These are phyloP conservation scores for Perithous albicinctus DNA, from an alignment of 2,888 invertebrate species.

Conservation along the genomic window DNA sequence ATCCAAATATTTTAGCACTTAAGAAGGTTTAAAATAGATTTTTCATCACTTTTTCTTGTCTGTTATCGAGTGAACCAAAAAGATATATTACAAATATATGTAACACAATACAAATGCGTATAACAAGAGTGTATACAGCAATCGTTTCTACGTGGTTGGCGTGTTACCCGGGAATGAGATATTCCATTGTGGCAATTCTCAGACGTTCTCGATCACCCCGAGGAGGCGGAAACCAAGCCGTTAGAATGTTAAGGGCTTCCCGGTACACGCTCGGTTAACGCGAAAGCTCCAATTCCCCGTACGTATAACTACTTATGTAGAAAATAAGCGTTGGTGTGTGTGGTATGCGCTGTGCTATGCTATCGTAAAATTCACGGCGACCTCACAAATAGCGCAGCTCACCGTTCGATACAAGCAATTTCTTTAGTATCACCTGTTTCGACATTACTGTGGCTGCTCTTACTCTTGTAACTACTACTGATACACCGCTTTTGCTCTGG, in stretches of 20 bases:
- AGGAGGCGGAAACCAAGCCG: slow-evolving; percentile 57
- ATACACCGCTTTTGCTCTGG: not conserved
- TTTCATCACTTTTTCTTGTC: not conserved
- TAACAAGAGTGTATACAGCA: slow-evolving; percentile 26
- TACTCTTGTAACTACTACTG: slow-evolving; percentile 3
- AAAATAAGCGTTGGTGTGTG: slow-evolving; percentile 1
- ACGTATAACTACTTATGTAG: slow-evolving; percentile 7
- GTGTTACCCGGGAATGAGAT: slow-evolving; percentile 61
- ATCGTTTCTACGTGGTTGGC: slow-evolving; percentile 53
- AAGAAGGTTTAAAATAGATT: not conserved
- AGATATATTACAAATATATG: not conserved
- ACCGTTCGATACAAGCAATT: slow-evolving; percentile 32
- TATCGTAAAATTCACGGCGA: slow-evolving; percentile 31
- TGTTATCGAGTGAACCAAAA: not conserved
- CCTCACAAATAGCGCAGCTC: not conserved
- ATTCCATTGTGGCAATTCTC: slow-evolving; percentile 47
- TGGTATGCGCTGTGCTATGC: slow-evolving; percentile 32
- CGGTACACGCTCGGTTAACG: slow-evolving; percentile 65
- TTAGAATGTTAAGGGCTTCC: slow-evolving; percentile 64
- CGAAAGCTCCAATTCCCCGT: slow-evolving; percentile 56
- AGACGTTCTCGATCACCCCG: slow-evolving; percentile 45
- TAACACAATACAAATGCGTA: slow-evolving; percentile 17
- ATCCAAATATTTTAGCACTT: too few species aligned
- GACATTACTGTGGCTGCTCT: slow-evolving; percentile 28
- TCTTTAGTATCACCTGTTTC: slow-evolving; percentile 45